phyloP scores from a whole-genome alignment of 2,113 vertebrate genomes.

The Tetraodon nigroviridis region DNA sequence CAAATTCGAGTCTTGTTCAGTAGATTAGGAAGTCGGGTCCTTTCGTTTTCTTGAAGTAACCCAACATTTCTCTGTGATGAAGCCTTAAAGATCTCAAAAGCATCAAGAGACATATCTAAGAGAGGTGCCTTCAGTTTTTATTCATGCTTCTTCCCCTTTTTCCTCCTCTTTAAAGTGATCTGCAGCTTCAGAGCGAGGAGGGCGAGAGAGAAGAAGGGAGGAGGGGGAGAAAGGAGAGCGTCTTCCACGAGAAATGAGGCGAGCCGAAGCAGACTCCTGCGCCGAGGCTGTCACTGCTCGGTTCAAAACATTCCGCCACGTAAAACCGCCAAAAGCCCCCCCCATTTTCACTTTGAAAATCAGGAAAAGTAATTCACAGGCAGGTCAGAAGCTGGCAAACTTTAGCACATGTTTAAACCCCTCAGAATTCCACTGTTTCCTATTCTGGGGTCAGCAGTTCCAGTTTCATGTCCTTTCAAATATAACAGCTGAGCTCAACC shows the following conservation, averaged over 20 bases:
- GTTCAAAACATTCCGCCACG: slow-evolving; percentile 70
- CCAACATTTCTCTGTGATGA: slow-evolving; percentile 60
- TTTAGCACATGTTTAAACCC: slow-evolving; percentile 23
- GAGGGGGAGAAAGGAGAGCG: slow-evolving; percentile 43
- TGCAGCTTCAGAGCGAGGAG: slow-evolving; percentile 57
- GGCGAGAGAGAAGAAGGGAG: slow-evolving; percentile 13
- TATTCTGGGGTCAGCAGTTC: slow-evolving; percentile 1
- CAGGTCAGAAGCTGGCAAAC: slow-evolving; percentile 43
- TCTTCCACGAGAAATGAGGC: slow-evolving; percentile 70
- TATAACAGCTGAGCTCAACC: slow-evolving; percentile 49
- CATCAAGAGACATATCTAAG: slow-evolving; percentile 73
- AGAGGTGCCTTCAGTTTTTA: slow-evolving; percentile 73
- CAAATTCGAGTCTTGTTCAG: slow-evolving; percentile 45
- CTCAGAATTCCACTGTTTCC: too few relatives aligned
- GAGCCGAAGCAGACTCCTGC: slow-evolving; percentile 51
- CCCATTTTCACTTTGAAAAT: slow-evolving; percentile 66
- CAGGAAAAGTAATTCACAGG: slow-evolving; percentile 39
- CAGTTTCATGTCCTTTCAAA: slow-evolving; percentile 20
- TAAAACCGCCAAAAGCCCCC: slow-evolving; percentile 56
- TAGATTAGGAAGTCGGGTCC: slow-evolving; percentile 59
- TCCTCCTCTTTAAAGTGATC: slow-evolving; percentile 58
- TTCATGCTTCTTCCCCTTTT: slow-evolving; percentile 67
- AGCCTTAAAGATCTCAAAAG: slow-evolving; percentile 72
- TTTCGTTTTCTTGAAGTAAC: slow-evolving; percentile 58
- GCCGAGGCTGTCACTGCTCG: slow-evolving; percentile 66